Percentiles rank a stretch among this genome's conserved stretches.
Evolutionary conservation across 2,797 vertebrate species (phyloP).

Genomic region (Anabacerthia variegaticeps): DNA sequence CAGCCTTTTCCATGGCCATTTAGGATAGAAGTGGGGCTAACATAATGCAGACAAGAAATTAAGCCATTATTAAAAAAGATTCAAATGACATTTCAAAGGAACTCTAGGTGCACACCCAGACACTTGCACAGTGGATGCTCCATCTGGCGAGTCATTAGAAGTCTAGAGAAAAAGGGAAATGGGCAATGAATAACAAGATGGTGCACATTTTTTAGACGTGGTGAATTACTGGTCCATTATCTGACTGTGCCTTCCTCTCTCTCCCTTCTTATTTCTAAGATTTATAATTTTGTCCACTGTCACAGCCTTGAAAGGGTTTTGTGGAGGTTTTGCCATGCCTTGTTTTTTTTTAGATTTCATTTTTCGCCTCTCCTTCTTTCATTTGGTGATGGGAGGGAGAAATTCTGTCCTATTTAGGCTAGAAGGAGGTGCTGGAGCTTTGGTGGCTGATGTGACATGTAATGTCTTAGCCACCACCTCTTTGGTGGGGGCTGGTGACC

Average conservation of each 20-base stretch:
- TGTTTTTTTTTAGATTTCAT: background rate
- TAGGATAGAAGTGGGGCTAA: background rate
- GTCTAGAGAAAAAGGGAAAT: background rate
- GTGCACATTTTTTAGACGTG: background rate
- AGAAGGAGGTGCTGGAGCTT: background rate
- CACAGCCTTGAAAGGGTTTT: background rate
- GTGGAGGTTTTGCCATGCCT: background rate
- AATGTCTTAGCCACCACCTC: background rate
- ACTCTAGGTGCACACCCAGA: background rate
- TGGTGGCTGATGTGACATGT: background rate
- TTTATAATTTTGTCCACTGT: background rate
- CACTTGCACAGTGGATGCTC: background rate
- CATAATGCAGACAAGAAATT: slow-evolving; percentile 15
- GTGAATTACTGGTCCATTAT: background rate
- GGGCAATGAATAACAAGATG: background rate
- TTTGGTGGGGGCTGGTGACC: background rate
- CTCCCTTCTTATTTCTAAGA: background rate
- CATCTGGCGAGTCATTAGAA: background rate
- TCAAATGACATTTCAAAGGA: background rate
- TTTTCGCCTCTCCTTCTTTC: background rate
- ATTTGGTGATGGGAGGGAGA: background rate
- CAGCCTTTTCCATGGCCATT: background rate
- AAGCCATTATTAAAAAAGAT: background rate
- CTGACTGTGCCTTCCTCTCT: background rate
- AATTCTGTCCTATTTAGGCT: background rate